phyloP scores from a whole-genome alignment of 2,888 invertebrate species.

The Steromphala cineraria region DNA sequence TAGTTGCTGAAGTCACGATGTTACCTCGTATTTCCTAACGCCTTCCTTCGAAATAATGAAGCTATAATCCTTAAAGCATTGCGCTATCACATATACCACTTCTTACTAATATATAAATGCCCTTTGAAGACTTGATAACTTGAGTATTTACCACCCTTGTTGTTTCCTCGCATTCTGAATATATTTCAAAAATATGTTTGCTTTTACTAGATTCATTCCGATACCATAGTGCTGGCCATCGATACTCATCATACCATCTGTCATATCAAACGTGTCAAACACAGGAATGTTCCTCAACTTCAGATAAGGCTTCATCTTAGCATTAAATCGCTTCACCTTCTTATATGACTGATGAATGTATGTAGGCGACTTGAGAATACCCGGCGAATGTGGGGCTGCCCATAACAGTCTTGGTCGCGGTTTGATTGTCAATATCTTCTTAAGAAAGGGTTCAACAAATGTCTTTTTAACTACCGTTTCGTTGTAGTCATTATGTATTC shows the following conservation, averaged over 20 bases:
- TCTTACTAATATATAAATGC: no score
- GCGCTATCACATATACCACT: no score
- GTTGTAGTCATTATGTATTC: slow-evolving; percentile 31
- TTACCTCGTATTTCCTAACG: no score
- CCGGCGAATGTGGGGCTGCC: slow-evolving; percentile 35
- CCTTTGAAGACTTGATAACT: no score
- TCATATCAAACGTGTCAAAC: slow-evolving; percentile 34
- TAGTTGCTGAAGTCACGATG: no score
- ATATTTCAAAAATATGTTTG: slow-evolving; percentile 29
- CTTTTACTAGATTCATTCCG: slow-evolving; percentile 37
- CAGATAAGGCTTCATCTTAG: slow-evolving; percentile 16
- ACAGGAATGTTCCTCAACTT: slow-evolving; percentile 22
- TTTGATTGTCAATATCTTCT: neutral
- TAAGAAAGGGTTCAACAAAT: neutral
- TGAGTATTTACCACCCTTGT: slow-evolving; percentile 11
- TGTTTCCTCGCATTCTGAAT: slow-evolving; percentile 23
- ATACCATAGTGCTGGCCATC: slow-evolving; percentile 37
- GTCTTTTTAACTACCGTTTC: neutral
- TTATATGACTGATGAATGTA: slow-evolving; percentile 26
- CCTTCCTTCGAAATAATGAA: no score
- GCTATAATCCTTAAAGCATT: no score
- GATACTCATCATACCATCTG: slow-evolving; percentile 35
- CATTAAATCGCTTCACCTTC: slow-evolving; percentile 26
- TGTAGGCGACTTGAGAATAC: slow-evolving; percentile 35
- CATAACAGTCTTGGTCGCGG: slow-evolving; percentile 31